These are phyloP conservation scores for Lasioglossum lativentre DNA, from an alignment of 2,888 invertebrate genomes.

Conservation along the genomic window DNA sequence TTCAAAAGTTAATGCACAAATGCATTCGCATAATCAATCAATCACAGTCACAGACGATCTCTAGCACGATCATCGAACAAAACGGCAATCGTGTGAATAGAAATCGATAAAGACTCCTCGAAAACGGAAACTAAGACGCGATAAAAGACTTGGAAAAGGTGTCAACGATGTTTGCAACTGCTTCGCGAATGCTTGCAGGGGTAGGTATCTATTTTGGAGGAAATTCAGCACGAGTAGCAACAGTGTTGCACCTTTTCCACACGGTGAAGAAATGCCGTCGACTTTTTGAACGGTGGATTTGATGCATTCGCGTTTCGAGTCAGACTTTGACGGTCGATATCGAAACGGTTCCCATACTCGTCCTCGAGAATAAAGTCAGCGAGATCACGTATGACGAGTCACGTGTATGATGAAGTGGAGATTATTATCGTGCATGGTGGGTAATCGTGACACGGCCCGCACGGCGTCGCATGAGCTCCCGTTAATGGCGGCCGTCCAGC, in stretches of 20 bases:
- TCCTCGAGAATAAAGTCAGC: background rate
- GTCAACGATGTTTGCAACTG: constrained; percentile 1
- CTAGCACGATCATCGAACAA: background rate
- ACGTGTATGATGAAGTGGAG: constrained; percentile 49
- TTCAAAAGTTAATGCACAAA: background rate
- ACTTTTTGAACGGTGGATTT: background rate
- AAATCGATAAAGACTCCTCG: background rate
- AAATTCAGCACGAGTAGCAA: background rate
- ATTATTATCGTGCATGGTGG: constrained; percentile 62
- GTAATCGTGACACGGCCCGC: constrained; percentile 60
- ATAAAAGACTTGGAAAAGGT: background rate
- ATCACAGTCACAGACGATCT: background rate
- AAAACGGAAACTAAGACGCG: background rate
- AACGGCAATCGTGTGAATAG: background rate
- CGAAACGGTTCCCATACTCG: constrained; percentile 27
- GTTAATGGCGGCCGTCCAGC: constrained; percentile 64
- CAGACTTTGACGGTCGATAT: constrained; percentile 14
- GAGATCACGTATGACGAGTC: constrained; percentile 41
- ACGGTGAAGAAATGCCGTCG: background rate
- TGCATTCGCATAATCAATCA: background rate
- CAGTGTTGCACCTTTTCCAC: background rate
- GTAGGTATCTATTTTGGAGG: background rate
- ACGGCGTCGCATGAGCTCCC: constrained; percentile 44
- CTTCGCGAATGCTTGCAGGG: background rate
- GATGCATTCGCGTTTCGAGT: background rate